Percentiles rank a stretch among this genome's conserved stretches.
Evolutionary conservation across 2,113 vertebrate genomes (phyloP).

Genomic region (Oncorhynchus kisutch): DNA sequence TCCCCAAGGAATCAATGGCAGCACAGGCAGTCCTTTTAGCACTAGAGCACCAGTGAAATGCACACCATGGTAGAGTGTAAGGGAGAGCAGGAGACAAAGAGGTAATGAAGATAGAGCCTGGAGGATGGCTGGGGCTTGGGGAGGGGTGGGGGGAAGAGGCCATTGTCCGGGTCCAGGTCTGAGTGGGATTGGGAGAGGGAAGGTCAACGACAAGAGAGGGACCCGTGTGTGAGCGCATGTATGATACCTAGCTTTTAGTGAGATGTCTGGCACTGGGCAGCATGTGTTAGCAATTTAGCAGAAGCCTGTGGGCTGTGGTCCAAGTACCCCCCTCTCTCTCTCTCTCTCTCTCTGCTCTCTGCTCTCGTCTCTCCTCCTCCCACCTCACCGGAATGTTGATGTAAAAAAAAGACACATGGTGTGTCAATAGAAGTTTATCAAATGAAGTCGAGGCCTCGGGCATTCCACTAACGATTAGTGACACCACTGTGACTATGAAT

Average conservation of each 20-base stretch:
- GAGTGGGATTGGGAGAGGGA: not conserved
- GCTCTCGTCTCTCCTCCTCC: too few relatives aligned
- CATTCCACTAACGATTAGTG: not conserved
- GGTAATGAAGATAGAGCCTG: not conserved
- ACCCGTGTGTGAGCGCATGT: not conserved
- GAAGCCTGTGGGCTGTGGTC: not conserved
- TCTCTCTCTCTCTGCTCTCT: too few relatives aligned
- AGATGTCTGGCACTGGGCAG: not conserved
- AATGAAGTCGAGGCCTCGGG: too few relatives aligned
- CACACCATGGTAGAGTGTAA: not conserved
- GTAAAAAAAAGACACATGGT: too few relatives aligned
- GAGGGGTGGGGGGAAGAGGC: not conserved
- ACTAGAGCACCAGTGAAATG: not conserved
- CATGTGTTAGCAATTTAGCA: slow-evolving; percentile 20
- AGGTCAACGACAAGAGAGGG: not conserved
- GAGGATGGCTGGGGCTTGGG: not conserved
- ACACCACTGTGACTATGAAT: too few relatives aligned
- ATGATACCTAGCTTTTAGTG: slow-evolving; percentile 2
- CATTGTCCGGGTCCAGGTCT: not conserved
- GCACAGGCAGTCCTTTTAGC: slow-evolving; percentile 25
- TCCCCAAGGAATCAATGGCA: not conserved
- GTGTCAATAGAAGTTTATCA: too few relatives aligned
- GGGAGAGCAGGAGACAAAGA: not conserved
- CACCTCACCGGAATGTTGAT: too few relatives aligned
- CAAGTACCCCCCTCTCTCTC: too few relatives aligned